Conservation (phyloP, 2,888 invertebrate species). For the Drosophila meridiana region DNA sequence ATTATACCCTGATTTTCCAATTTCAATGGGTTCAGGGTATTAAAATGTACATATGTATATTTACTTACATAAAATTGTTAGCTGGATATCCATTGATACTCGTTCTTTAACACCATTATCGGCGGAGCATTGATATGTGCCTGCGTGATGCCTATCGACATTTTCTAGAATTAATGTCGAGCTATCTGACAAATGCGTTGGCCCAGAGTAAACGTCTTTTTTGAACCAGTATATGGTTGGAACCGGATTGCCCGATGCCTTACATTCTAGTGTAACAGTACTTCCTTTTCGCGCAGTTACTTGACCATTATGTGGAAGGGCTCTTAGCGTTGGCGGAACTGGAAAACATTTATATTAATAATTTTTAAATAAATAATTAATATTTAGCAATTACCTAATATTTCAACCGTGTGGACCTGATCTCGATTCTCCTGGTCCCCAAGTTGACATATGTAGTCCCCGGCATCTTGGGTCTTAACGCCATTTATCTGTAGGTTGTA, state of each 20-base stretch:
- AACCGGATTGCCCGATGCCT: constrained; percentile 90
- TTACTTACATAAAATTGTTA: constrained; percentile 86
- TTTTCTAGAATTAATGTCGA: constrained; percentile 86
- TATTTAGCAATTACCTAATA: constrained; percentile 84
- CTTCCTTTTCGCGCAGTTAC: constrained; percentile 90
- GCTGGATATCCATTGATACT: constrained; percentile 86
- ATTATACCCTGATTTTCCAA: too few relatives aligned
- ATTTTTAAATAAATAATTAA: constrained; percentile 64
- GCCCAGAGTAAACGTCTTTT: constrained; percentile 85
- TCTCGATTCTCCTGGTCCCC: constrained; percentile 89
- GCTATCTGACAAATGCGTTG: constrained; percentile 85
- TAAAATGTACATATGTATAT: background rate
- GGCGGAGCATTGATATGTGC: constrained; percentile 86
- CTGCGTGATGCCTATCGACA: constrained; percentile 86
- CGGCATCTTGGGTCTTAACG: constrained; percentile 90
- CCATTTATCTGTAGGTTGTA: constrained; percentile 90
- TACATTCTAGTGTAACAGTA: constrained; percentile 89
- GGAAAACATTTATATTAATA: background rate
- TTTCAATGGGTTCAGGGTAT: too few relatives aligned
- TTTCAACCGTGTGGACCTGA: constrained; percentile 91
- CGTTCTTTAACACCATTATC: constrained; percentile 86
- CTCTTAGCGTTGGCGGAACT: constrained; percentile 89
- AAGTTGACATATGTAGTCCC: constrained; percentile 90
- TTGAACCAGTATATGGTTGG: constrained; percentile 90
- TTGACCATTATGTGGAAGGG: constrained; percentile 88